Base-by-base conservation (phyloP, 2,113 vertebrate species). In the Cathartes aura region DNA sequence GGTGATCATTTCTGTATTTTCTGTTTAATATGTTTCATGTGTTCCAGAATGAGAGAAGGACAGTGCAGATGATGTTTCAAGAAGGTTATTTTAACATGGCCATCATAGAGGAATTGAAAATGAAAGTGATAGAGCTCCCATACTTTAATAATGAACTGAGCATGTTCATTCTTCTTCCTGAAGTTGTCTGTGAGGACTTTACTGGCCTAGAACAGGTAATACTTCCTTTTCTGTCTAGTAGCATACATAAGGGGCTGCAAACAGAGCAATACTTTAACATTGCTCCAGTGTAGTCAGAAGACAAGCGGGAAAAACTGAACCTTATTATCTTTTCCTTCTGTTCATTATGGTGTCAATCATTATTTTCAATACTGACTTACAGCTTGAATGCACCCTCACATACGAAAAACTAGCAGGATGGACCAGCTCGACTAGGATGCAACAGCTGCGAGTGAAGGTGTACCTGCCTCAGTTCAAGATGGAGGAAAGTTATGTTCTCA, bases 151-250 rank as follows among this genome's bases (percentile, higher is more conserved):
- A 97, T 29, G 98, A 98, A 24, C 97, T 99, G 8, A 99, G 98
- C 94, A 99, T 99, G 98, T 87, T 99, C 59, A 97, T 99, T 92
- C 96, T 99, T 87, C 98, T 99, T 19, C 99, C 99, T 42, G 94
- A 26, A 30, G 71, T 23, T 62, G 73, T 66, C 42, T 74, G 68
- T 58, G 82, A 87, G 67, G 76, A 70, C 23, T 78, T 62, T 2
- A 47, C 55, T 12, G 55, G 93, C 24, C 24, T 98, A 9, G 78
- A 96, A 56, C 64, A 98, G 98, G 98, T 98, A 97, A 95, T 40
- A 52, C 16, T 48, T 58, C 4, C 21, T 76, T 70, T 82, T 66
- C 29, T 68, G 5, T 87, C 34, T 70, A 47, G 29, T 42, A 24
- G 21, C 10, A 22, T 43, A 23, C 2, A 5, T 6, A 53, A 43